phyloP scores from a whole-genome alignment of 2,113 vertebrate species.

The Ophthalmolycus amberensis region DNA sequence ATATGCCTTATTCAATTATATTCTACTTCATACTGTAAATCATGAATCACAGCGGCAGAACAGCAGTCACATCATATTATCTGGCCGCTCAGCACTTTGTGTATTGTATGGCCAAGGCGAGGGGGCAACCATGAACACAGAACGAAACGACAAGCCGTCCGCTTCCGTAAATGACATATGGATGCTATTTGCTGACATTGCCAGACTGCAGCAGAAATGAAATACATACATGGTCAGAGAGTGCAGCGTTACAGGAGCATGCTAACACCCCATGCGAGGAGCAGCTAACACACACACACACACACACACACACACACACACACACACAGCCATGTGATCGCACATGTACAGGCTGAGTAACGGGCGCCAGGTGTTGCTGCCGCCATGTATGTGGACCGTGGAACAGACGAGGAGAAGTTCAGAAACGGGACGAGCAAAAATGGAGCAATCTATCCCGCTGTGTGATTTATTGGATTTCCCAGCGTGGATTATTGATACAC shows the following conservation, averaged over 20 bases:
- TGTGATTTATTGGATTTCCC: not conserved
- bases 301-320: constrained; percentile 47
- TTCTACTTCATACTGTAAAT: not conserved
- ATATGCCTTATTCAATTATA: not conserved
- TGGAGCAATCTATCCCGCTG: not conserved
- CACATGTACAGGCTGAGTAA: constrained; percentile 7
- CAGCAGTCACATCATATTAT: constrained; percentile 28
- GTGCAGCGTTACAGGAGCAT: constrained; percentile 42
- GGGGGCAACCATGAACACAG: constrained; percentile 34
- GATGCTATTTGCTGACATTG: constrained; percentile 73
- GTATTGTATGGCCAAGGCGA: constrained; percentile 21
- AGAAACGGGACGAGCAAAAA: not conserved
- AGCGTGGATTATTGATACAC: not conserved
- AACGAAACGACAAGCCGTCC: constrained; percentile 67
- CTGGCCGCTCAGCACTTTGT: constrained; percentile 43
- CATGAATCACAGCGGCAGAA: constrained; percentile 1
- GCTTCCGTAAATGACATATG: constrained; percentile 58
- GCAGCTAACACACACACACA: constrained; percentile 61
- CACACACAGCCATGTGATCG: constrained; percentile 24
- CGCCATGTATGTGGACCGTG: not conserved
- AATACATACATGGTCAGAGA: constrained; percentile 73
- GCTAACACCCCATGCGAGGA: constrained; percentile 52
- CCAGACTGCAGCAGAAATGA: constrained; percentile 56
- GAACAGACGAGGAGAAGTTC: constrained; percentile 20
- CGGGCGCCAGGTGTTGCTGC: constrained; percentile 48